phyloP scores from a whole-genome alignment of 2,888 invertebrate genomes.

The Galeruca laticollis region DNA sequence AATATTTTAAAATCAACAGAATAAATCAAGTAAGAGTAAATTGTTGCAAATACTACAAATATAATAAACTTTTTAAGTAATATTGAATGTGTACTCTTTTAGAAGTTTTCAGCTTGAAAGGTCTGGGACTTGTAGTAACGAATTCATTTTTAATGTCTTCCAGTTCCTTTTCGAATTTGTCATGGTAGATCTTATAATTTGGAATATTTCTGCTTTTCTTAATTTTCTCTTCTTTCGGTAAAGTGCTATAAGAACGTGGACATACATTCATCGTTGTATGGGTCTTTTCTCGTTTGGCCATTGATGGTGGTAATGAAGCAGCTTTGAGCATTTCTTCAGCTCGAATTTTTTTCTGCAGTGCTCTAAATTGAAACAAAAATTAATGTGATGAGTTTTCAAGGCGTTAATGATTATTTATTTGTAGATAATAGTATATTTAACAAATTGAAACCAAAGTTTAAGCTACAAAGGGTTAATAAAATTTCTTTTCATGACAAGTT shows the following conservation, averaged over 20 bases:
- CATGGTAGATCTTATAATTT: constrained; percentile 62
- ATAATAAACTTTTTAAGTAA: background rate
- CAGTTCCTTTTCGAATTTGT: constrained; percentile 63
- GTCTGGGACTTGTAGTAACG: constrained; percentile 57
- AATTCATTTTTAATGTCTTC: constrained; percentile 67
- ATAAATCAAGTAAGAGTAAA: background rate
- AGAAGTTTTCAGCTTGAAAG: constrained; percentile 69
- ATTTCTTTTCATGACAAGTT: too few species aligned
- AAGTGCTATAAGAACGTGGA: constrained; percentile 51
- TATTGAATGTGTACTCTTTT: constrained; percentile 47
- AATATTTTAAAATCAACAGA: background rate
- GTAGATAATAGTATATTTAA: too few species aligned
- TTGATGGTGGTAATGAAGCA: constrained; percentile 76
- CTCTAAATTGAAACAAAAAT: constrained; percentile 62
- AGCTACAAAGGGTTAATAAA: too few species aligned
- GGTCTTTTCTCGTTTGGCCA: constrained; percentile 73
- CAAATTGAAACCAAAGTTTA: too few species aligned
- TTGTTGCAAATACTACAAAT: background rate
- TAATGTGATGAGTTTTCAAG: background rate
- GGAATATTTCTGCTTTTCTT: constrained; percentile 54
- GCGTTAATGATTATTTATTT: too few species aligned
- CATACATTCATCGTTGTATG: constrained; percentile 60
- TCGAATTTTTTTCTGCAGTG: constrained; percentile 76
- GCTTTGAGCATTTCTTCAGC: constrained; percentile 77
- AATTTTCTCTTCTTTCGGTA: constrained; percentile 37